phyloP scores from a whole-genome alignment of 2,888 invertebrate species.

The Phania funesta region DNA sequence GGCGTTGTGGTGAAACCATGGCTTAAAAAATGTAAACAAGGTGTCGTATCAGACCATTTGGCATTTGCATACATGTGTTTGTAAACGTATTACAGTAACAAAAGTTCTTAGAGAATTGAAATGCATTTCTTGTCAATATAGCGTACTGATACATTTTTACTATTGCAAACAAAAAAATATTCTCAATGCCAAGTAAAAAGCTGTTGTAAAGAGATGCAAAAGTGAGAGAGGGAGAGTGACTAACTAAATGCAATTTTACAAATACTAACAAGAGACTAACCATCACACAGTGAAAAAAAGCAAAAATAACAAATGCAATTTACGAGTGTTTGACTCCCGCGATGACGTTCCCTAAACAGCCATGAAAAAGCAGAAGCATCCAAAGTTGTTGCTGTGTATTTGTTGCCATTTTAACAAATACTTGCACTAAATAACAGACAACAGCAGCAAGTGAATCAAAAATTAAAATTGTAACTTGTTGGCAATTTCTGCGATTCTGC shows the following conservation, averaged over 20 bases:
- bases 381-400: slow-evolving; percentile 18
- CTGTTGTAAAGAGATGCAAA: slow-evolving; percentile 8
- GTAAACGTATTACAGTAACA: too few species aligned
- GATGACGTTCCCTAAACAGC: slow-evolving; percentile 42
- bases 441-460: slow-evolving; percentile 26
- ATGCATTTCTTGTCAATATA: slow-evolving; percentile 65
- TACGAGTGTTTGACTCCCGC: slow-evolving; percentile 31
- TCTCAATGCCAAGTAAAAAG: slow-evolving; percentile 17
- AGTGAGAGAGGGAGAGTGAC: neutral
- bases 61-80: too few species aligned
- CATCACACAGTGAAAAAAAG: slow-evolving; percentile 25
- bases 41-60: too few species aligned
- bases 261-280: neutral
- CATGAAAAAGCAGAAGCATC: slow-evolving; percentile 39
- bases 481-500: slow-evolving; percentile 77
- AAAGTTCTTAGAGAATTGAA: neutral
- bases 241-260: slow-evolving; percentile 39
- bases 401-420: slow-evolving; percentile 37
- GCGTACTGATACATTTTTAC: slow-evolving; percentile 66
- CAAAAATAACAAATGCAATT: slow-evolving; percentile 45
- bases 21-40: too few species aligned
- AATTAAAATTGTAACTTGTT: slow-evolving; percentile 68
- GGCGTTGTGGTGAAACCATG: too few species aligned
- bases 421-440: slow-evolving; percentile 37
- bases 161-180: slow-evolving; percentile 5